These are phyloP conservation scores for Apotomis betuletana DNA, from an alignment of 2,888 invertebrate species.

Conservation along the genomic window DNA sequence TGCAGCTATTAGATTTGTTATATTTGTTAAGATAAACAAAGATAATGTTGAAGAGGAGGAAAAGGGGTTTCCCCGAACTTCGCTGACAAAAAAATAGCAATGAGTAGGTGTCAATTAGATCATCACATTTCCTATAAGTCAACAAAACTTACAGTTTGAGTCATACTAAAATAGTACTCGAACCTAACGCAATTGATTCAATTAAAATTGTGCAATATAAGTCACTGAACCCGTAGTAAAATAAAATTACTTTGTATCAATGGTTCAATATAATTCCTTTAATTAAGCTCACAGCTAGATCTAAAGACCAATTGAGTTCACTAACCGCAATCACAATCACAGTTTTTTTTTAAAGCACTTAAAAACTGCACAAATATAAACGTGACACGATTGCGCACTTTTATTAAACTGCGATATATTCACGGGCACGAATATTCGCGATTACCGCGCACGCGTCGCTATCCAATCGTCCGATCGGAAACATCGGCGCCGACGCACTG, in stretches of 20 bases:
- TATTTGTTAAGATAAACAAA: neutral
- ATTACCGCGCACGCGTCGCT: slow-evolving; percentile 62
- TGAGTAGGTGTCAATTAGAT: slow-evolving; percentile 72
- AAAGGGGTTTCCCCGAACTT: slow-evolving; percentile 8
- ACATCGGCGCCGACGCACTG: slow-evolving; percentile 75
- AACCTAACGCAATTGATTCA: slow-evolving; percentile 8
- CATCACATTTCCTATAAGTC: slow-evolving; percentile 55
- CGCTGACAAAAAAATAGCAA: slow-evolving; percentile 43
- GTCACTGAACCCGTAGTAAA: slow-evolving; percentile 25
- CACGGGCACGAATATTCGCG: slow-evolving; percentile 48
- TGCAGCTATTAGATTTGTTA: too few species aligned
- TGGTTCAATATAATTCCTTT: slow-evolving; percentile 53
- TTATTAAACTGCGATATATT: slow-evolving; percentile 45
- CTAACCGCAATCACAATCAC: slow-evolving; percentile 55
- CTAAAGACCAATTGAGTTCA: slow-evolving; percentile 52
- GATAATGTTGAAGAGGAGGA: neutral
- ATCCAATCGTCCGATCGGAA: slow-evolving; percentile 71
- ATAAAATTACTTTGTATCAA: too few species aligned
- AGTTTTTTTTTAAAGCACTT: slow-evolving; percentile 40
- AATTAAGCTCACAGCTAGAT: slow-evolving; percentile 55
- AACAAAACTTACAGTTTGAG: slow-evolving; percentile 48
- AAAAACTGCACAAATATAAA: slow-evolving; percentile 41
- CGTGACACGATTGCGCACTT: slow-evolving; percentile 49
- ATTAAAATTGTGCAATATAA: slow-evolving; percentile 31
- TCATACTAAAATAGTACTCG: slow-evolving; percentile 44